Evolutionary conservation across 2,888 invertebrate genomes (phyloP), one percentile per base, ranked within the genome.

Genomic region (Diplazon laetatorius): DNA sequence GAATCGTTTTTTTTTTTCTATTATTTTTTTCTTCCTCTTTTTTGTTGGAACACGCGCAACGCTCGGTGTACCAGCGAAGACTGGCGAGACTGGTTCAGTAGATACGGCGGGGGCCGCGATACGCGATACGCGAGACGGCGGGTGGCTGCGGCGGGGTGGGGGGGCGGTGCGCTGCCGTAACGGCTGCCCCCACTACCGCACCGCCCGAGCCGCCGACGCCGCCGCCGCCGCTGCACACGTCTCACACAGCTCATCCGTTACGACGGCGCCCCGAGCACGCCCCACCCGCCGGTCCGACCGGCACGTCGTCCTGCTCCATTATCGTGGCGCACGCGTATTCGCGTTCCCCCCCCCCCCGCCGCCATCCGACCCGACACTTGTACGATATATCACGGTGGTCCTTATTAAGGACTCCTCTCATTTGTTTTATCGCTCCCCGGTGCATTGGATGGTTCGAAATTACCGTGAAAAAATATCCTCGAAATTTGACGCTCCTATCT

Each of bases 11-110:
- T n/a, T n/a, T n/a, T n/a, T n/a, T n/a, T n/a, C n/a, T n/a, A n/a
- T n/a, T n/a, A n/a, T n/a, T n/a, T n/a, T n/a, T n/a, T n/a, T n/a
- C n/a, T n/a, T n/a, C n/a, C n/a, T n/a, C n/a, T n/a, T n/a, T n/a
- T n/a, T n/a, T n/a, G n/a, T n/a, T n/a, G 79, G 81, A 83, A 84
- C 86, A 85, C 84, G 82, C 86, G 84, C 73, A 63, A 30, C 66
- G 84, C 85, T 86, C 86, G 87, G 83, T 85, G 87, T 86, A 86
- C 86, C 87, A 86, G 85, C 85, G 84, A 85, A 87, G 87, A 88
- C 87, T 88, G 88, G 82, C 76, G 80, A n/a, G 74, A 55, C 39
- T 39, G 70, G 72, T 60, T 76, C 76, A 60, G 78, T 35, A 46
- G 35, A n/a, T n/a, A n/a, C n/a, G n/a, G 50, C 42, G 25, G 1